These are phyloP conservation scores for Rhynchopsitta pachyrhyncha DNA, from an alignment of 2,113 vertebrate genomes.

Conservation along the genomic window DNA sequence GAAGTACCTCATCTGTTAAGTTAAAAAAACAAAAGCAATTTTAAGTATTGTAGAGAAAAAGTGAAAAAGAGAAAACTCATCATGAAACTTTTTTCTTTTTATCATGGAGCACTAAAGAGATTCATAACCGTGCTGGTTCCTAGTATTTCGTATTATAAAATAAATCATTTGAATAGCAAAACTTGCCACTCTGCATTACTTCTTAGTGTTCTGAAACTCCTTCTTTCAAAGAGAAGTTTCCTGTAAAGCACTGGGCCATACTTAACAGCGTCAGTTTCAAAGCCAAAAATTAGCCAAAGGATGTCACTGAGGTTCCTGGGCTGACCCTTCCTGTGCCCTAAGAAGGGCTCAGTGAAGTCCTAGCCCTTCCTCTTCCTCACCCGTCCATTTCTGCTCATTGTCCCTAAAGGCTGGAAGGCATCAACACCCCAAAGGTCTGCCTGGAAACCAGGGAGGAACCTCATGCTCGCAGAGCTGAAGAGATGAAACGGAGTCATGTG, in stretches of 20 bases:
- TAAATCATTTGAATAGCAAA: background rate
- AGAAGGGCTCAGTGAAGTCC: background rate
- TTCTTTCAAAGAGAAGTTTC: background rate
- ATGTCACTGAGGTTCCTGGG: background rate
- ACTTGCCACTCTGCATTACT: background rate
- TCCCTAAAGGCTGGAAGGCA: background rate
- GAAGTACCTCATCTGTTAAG: background rate
- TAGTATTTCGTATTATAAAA: background rate
- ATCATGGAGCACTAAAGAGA: background rate
- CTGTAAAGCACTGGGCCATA: background rate
- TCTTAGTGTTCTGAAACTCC: background rate
- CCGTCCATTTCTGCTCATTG: background rate
- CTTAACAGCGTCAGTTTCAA: background rate
- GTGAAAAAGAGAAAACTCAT: background rate
- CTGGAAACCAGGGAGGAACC: background rate
- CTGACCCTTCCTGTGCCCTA: background rate
- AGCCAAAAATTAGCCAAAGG: background rate
- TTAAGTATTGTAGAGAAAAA: background rate
- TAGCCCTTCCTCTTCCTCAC: background rate
- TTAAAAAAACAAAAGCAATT: background rate
- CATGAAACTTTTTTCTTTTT: background rate
- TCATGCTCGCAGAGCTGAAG: rapidly evolving
- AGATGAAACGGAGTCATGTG: rapidly evolving
- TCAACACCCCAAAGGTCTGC: too few relatives aligned
- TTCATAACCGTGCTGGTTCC: rapidly evolving